Percentiles rank a stretch among this genome's conserved stretches.
Evolutionary conservation across 2,797 vertebrate genomes (phyloP).

Genomic region (Scolopax rusticola): DNA sequence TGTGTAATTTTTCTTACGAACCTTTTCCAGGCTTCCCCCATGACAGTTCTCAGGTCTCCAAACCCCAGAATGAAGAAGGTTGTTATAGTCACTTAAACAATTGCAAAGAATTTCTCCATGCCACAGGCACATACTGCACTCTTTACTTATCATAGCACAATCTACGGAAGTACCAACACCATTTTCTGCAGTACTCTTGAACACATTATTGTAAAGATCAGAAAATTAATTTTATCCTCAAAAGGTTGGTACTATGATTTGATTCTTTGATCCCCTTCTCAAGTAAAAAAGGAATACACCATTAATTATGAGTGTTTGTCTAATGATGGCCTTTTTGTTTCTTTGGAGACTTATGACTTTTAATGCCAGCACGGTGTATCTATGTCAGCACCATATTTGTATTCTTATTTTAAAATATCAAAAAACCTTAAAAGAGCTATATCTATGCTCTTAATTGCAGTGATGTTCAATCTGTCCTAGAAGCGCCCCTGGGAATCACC

Average conservation of each 20-base stretch:
- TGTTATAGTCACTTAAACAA: background rate
- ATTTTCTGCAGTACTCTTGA: background rate
- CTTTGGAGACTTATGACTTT: background rate
- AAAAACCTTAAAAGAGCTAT: background rate
- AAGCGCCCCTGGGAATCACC: background rate
- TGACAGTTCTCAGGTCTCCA: background rate
- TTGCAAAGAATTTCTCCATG: background rate
- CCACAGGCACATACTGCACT: background rate
- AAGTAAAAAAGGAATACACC: background rate
- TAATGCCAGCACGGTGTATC: background rate
- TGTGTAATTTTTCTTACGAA: background rate
- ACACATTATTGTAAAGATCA: background rate
- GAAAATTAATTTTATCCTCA: background rate
- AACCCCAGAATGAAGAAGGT: background rate
- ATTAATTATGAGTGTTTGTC: fast-evolving
- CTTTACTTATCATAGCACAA: background rate
- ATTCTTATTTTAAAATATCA: background rate
- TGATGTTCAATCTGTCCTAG: background rate
- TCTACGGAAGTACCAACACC: background rate
- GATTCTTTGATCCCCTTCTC: background rate
- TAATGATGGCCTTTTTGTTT: background rate
- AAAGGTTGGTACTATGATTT: background rate
- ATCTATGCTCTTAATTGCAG: background rate
- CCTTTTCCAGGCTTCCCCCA: background rate
- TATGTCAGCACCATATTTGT: background rate